Evolutionary conservation across 2,888 invertebrate species (phyloP), one percentile per base, ranked within the genome.

Genomic region (Nephrocerus scutellatus): DNA sequence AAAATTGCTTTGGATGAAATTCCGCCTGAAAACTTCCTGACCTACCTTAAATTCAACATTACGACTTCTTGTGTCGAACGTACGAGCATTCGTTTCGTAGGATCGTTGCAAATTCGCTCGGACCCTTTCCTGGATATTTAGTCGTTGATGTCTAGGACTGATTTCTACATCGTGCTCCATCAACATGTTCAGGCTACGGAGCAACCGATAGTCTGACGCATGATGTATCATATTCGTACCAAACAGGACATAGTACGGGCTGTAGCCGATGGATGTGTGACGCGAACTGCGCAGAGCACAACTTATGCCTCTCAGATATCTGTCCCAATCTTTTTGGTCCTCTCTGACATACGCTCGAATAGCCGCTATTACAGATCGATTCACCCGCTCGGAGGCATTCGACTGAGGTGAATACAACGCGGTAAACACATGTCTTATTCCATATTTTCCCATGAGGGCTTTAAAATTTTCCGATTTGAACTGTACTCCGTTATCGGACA

Each of bases 331-430:
- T n/a, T 31, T 30, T 22, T 45, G 47, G 23, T 46, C 43, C 8
- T 33, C 32, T 18, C 38, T 41, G 7, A 47, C 12, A 30, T 44
- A 39, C 10, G 39, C 16, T 19, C 40, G 12, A 10, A 62, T 51
- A 35, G 52, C 54, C 1, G 57, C 57, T 7, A 54, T 53, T 3
- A 62, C 30, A 1, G 54, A 53, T 16, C 54, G 36, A 37, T 63
- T 62, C 0, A 54, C 48, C 2, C 58, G 41, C 39, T 62, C 63
- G 0, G 55, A 56, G 3, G 58, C 56, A 41, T 62, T 62, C 4
- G 41, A 39, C 44, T 62, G 61, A 0, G 61, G 57, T 13, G 57
- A 56, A 41, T 62, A 62, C 13, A 41, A 29, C 1, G 54, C 46
- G 25, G 49, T 57, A 16, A 39, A 49, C 3, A 30, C 26, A 16